phyloP scores from a whole-genome alignment of 1,140 invertebrate species.

The Lucilia cuprina region DNA sequence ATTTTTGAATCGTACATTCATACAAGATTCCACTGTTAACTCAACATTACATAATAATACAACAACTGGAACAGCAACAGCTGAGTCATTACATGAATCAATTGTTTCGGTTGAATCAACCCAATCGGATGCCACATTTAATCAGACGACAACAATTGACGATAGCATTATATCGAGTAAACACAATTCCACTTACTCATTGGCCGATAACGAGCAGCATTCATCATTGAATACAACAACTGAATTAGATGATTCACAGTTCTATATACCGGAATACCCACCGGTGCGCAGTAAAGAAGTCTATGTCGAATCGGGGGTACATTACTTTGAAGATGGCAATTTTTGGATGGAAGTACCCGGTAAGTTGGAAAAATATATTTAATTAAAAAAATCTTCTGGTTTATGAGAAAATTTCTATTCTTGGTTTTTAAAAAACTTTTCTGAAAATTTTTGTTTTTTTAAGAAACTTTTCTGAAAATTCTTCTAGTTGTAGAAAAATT shows the following conservation, averaged over 20 bases:
- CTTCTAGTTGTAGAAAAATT: too few relatives aligned
- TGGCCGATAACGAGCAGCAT: constrained; percentile 51
- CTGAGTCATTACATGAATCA: constrained; percentile 58
- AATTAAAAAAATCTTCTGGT: too few relatives aligned
- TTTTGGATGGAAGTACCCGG: constrained; percentile 91
- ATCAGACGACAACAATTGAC: constrained; percentile 59
- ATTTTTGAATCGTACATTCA: constrained; percentile 47
- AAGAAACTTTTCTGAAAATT: too few relatives aligned
- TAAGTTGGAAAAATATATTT: neutral
- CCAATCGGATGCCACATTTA: constrained; percentile 53
- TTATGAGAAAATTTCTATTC: too few relatives aligned
- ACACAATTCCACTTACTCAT: constrained; percentile 58
- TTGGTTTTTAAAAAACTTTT: too few relatives aligned
- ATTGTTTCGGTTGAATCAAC: constrained; percentile 61
- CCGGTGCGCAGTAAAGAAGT: constrained; percentile 60
- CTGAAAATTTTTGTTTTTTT: too few relatives aligned
- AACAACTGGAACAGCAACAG: constrained; percentile 29
- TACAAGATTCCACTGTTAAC: constrained; percentile 32
- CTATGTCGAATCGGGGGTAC: constrained; percentile 75
- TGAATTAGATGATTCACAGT: constrained; percentile 58
- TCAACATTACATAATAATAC: neutral
- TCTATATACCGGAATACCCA: constrained; percentile 61
- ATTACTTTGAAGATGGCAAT: constrained; percentile 91
- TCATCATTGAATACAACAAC: constrained; percentile 49
- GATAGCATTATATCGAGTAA: constrained; percentile 62